A percentile compares a stretch with the other conserved stretches of the same genome.
These are phyloP conservation scores for Sepiola atlantica DNA, from an alignment of 2,888 invertebrate genomes.

Conservation along the genomic window DNA sequence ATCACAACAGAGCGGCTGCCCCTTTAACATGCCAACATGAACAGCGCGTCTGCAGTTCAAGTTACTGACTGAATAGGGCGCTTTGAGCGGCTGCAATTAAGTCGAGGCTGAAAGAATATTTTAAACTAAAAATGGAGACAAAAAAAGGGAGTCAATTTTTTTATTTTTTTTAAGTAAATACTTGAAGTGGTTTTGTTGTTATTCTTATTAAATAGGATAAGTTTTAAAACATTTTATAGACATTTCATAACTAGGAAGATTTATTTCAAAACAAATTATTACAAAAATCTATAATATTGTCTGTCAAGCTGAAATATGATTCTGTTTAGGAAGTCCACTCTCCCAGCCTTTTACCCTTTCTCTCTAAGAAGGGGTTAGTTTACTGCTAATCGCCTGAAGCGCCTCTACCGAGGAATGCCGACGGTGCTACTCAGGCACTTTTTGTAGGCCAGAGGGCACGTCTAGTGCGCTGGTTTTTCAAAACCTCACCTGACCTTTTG, in stretches of 20 bases:
- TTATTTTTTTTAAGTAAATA: not conserved
- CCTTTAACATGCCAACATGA: not conserved
- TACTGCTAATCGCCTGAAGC: no score
- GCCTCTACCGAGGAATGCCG: no score
- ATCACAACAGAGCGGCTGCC: conserved; percentile 2
- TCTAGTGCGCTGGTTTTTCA: no score
- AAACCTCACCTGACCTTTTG: no score
- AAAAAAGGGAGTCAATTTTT: not conserved
- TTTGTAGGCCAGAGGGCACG: no score
- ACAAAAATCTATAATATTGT: no score
- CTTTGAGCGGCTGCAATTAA: not conserved
- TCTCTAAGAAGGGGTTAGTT: no score
- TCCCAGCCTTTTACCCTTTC: no score
- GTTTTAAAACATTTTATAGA: not conserved
- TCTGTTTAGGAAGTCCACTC: no score
- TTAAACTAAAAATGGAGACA: not conserved
- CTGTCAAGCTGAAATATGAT: no score
- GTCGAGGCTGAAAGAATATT: not conserved
- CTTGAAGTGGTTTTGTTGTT: not conserved
- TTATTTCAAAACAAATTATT: not conserved
- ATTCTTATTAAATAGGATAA: not conserved
- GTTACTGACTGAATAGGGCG: not conserved
- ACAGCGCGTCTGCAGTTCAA: not conserved
- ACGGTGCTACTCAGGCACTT: no score
- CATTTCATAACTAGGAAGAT: not conserved